phyloP scores from a whole-genome alignment of 1,140 invertebrate genomes.

The Vanessa tameamea region DNA sequence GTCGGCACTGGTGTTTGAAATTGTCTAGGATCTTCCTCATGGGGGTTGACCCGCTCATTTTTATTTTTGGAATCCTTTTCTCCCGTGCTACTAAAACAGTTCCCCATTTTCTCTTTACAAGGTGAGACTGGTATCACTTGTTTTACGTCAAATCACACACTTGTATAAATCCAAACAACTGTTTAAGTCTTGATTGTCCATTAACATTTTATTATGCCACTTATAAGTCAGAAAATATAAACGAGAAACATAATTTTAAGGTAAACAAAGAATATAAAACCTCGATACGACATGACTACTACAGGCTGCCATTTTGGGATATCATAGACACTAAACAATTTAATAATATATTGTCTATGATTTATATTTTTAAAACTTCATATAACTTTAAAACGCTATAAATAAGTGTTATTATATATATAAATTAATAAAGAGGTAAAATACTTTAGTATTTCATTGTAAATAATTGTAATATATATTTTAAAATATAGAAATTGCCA shows the following conservation, averaged over 20 bases:
- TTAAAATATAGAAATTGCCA: no score
- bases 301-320: conserved; percentile 73
- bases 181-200: conserved; percentile 67
- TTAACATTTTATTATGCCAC: conserved; percentile 78
- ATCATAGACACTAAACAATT: conserved; percentile 60
- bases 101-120: conserved; percentile 85
- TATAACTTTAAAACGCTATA: neutral
- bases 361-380: neutral
- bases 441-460: no score
- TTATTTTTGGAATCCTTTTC: conserved; percentile 84
- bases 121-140: conserved; percentile 75
- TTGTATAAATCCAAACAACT: conserved; percentile 64
- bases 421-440: neutral
- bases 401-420: neutral
- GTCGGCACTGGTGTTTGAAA: conserved; percentile 84
- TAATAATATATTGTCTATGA: conserved; percentile 7
- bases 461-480: no score
- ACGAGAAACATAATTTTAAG: conserved; percentile 68
- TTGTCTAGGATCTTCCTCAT: conserved; percentile 82
- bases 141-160: conserved; percentile 79
- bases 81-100: conserved; percentile 86
- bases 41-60: conserved; percentile 83
- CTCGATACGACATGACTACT: conserved; percentile 71
- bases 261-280: conserved; percentile 79
- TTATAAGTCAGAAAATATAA: conserved; percentile 66